Base-by-base conservation (phyloP, 2,113 vertebrate genomes). In the Cathartes aura region DNA sequence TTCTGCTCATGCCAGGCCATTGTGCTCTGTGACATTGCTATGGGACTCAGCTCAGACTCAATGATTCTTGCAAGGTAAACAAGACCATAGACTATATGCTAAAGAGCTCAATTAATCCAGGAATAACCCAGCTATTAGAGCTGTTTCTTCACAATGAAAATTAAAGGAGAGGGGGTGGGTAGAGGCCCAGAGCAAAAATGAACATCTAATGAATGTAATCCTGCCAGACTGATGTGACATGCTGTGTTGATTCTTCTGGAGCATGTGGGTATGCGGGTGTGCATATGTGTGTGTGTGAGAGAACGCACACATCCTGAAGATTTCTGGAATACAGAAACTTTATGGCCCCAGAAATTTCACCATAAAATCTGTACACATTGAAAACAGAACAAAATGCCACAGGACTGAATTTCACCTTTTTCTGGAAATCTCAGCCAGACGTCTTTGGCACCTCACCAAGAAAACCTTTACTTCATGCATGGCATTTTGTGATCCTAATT, bases 401-500 rank as follows among this genome's bases (percentile, higher is more conserved):
- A 73, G 78, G 50, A 94, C 73, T 78, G 74, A 95, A 96, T 93
- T 93, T 90, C 32, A 74, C 52, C 71, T 86, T 97, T 96, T n/a
- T 90, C 82, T 93, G 81, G 42, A 96, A 95, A 96, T 95, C 83
- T 87, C 83, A 82, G 70, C 45, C 32, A 40, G 79, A 84, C 23
- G 71, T 89, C 73, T 79, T 92, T 75, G 73, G 95, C 48, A 95
- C 18, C 40, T 84, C 24, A 26, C 19, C 56, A 84, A 92, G 81
- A 94, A 97, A 94, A 90, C 23, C n/a, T 82, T 94, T 76, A 66
- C 6, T 91, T 74, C 59, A 55, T 71, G 23, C 15, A 43, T 52
- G 55, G 38, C 50, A 93, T 97, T 95, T 88, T 83, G 6, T 81
- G 63, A 56, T 50, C 38, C 67, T 93, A 78, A 89, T 95, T 76